These are phyloP conservation scores for Paraplagusia blochii DNA, from an alignment of 2,113 vertebrate genomes.

Conservation along the genomic window DNA sequence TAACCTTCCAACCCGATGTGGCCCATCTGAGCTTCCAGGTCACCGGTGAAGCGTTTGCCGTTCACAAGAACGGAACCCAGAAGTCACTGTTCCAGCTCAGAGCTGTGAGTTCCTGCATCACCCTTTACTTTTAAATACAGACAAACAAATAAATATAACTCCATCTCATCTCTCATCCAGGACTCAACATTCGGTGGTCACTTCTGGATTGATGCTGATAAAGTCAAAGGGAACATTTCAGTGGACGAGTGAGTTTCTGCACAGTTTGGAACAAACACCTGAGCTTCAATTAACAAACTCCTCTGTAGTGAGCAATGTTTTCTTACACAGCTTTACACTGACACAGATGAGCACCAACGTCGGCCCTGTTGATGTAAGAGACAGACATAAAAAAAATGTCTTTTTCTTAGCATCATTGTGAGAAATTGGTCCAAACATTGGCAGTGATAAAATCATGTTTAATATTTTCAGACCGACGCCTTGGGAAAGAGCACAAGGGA, in stretches of 20 bases:
- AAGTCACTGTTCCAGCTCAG: constrained; percentile 55
- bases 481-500: rapidly evolving
- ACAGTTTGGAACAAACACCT: not conserved
- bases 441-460: not conserved
- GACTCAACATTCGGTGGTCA: constrained; percentile 25
- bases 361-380: constrained; percentile 59
- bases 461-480: constrained; percentile 41
- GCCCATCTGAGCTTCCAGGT: constrained; percentile 8
- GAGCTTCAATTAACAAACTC: not conserved
- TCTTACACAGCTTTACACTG: constrained; percentile 53
- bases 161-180: constrained; percentile 22
- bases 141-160: not conserved
- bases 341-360: constrained; percentile 47
- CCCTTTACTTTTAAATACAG: not conserved
- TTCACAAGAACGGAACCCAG: constrained; percentile 39
- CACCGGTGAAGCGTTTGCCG: constrained; percentile 51
- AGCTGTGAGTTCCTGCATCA: constrained; percentile 40
- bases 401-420: too few species aligned
- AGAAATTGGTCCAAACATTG: not conserved
- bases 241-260: constrained; percentile 55
- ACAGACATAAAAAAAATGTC: too few species aligned
- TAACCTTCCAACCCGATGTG: constrained; percentile 59
- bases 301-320: not conserved
- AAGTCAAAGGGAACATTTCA: constrained; percentile 36
- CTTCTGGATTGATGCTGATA: constrained; percentile 17